phyloP scores from a whole-genome alignment of 2,797 vertebrate genomes.

The Mormyrops boulengeri region DNA sequence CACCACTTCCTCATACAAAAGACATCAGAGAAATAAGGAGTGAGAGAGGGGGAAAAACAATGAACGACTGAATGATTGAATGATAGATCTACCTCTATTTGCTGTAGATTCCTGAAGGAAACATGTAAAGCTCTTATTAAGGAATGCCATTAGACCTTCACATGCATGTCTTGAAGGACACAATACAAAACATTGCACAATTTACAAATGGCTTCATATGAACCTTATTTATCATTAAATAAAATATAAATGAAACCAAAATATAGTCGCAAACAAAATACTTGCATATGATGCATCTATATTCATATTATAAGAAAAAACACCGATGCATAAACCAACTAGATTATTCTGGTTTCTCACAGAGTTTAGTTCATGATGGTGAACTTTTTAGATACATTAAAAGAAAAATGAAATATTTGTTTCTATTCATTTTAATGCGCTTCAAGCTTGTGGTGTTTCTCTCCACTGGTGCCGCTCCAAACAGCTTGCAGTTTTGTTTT shows the following conservation, averaged over 20 bases:
- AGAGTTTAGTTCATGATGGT: not conserved
- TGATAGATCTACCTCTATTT: not conserved
- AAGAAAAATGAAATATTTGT: not conserved
- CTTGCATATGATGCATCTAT: not conserved
- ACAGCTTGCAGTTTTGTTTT: not conserved
- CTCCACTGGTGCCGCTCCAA: not conserved
- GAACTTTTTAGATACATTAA: not conserved
- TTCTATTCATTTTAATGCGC: not conserved
- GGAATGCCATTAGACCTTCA: not conserved
- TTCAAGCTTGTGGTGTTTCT: not conserved
- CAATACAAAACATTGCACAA: not conserved
- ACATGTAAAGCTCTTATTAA: not conserved
- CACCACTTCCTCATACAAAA: not conserved
- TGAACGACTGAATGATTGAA: not conserved
- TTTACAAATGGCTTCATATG: not conserved
- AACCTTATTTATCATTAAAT: not conserved
- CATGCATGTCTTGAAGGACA: not conserved
- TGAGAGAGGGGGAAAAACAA: not conserved
- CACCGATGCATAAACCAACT: not conserved
- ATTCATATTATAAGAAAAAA: not conserved
- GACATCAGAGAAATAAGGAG: not conserved
- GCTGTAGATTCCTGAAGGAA: not conserved
- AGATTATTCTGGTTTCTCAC: not conserved
- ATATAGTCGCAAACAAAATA: not conserved
- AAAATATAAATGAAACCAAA: not conserved